Evolutionary conservation across 1,140 invertebrate genomes (phyloP).

Genomic region (Drosophila prosaltans): DNA sequence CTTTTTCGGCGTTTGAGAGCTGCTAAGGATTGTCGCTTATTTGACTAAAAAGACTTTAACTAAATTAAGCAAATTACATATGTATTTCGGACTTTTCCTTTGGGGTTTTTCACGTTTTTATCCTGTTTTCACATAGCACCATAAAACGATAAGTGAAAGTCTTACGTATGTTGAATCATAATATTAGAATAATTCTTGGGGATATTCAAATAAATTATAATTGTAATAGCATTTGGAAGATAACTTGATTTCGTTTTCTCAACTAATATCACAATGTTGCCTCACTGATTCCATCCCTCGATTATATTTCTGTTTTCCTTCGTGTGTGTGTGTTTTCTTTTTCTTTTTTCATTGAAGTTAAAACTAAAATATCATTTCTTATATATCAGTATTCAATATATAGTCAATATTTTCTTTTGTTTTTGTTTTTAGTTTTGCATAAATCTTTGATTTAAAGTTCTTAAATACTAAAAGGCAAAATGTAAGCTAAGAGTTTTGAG

Average conservation of each 20-base stretch:
- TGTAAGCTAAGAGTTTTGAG: conserved; percentile 73
- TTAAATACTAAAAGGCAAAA: conserved; percentile 71
- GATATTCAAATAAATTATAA: conserved; percentile 53
- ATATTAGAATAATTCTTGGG: neutral
- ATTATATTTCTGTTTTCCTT: conserved; percentile 13
- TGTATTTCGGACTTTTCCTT: neutral
- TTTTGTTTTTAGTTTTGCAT: conserved; percentile 16
- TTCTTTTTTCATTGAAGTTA: conserved; percentile 27
- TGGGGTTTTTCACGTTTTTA: neutral
- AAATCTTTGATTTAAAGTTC: conserved; percentile 55
- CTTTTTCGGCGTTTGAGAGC: conserved; percentile 20
- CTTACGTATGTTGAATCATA: neutral
- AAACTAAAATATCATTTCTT: conserved; percentile 14
- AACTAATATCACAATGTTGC: conserved; percentile 82
- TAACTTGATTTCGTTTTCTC: conserved; percentile 76
- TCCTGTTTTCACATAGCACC: conserved; percentile 1
- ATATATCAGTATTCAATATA: conserved; percentile 33
- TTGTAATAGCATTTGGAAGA: conserved; percentile 70
- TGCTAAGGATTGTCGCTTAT: conserved; percentile 70
- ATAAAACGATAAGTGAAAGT: conserved; percentile 7
- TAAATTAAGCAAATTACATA: conserved; percentile 33
- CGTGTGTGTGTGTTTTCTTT: conserved; percentile 3
- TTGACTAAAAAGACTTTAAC: conserved; percentile 41
- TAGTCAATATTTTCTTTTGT: conserved; percentile 22
- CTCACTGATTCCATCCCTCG: conserved; percentile 63